Percentiles rank a stretch among this genome's conserved stretches.
These are phyloP conservation scores for Micromesistius poutassou DNA, from an alignment of 2,797 vertebrate genomes.

Conservation along the genomic window DNA sequence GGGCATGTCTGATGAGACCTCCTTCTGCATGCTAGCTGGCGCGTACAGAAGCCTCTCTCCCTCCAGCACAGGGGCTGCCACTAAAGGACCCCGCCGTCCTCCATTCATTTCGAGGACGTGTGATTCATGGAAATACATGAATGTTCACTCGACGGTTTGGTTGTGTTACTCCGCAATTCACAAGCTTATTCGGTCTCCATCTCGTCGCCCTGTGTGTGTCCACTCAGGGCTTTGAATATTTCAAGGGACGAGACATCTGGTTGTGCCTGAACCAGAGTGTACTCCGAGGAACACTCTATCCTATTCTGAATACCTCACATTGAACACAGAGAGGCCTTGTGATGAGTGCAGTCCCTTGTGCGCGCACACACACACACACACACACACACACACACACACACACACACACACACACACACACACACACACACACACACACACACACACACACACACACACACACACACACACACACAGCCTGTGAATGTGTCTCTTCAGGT, in stretches of 20 bases:
- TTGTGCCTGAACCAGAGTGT: not conserved
- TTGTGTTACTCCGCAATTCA: not conserved
- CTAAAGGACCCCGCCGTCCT: too few relatives aligned
- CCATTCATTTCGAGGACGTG: too few relatives aligned
- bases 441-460: not conserved
- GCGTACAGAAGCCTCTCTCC: too few relatives aligned
- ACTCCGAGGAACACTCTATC: not conserved
- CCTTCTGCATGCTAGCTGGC: too few relatives aligned
- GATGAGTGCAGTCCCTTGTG: not conserved
- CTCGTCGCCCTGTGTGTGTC: conserved; percentile 9
- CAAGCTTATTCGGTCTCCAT: not conserved
- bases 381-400: not conserved
- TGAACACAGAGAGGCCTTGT: not conserved
- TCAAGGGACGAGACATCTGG: conserved; percentile 13
- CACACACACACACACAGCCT: not conserved
- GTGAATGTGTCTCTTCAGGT: conserved; percentile 1
- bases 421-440: not conserved
- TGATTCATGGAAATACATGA: too few relatives aligned
- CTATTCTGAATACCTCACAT: not conserved
- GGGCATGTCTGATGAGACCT: not conserved
- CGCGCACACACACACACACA: not conserved
- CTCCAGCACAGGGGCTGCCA: too few relatives aligned
- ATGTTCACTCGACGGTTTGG: not conserved
- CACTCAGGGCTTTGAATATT: conserved; percentile 34
- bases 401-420: not conserved